These are phyloP conservation scores for Oopsacas minuta DNA, from an alignment of 37 sponge, comb jelly and placozoan genomes.

Conservation along the genomic window DNA sequence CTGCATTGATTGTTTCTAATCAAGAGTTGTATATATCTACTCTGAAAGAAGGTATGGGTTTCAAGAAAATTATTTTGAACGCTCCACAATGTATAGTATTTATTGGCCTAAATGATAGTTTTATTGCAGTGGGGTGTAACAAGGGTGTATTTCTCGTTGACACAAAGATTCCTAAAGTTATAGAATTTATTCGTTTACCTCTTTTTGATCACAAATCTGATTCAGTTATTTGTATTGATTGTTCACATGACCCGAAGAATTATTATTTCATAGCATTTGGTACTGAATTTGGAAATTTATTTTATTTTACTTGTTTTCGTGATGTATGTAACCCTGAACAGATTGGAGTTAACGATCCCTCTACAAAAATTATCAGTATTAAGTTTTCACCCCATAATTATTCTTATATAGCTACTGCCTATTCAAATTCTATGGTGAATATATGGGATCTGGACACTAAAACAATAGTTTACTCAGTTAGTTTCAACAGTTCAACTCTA, in stretches of 20 bases:
- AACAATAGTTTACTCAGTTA: neutral
- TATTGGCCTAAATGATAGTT: neutral
- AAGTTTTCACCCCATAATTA: neutral
- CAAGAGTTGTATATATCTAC: neutral
- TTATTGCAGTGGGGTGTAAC: neutral
- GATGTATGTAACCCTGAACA: neutral
- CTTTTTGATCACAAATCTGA: neutral
- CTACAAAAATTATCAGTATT: neutral
- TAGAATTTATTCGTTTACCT: neutral
- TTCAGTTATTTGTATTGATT: neutral
- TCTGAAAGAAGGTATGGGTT: constrained; percentile 14
- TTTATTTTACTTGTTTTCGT: neutral
- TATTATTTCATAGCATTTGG: neutral
- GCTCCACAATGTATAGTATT: neutral
- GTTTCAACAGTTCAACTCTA: neutral
- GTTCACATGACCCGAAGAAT: neutral
- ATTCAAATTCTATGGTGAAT: neutral
- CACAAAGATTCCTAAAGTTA: neutral
- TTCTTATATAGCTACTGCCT: neutral
- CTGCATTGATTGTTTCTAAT: neutral
- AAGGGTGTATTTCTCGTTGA: neutral
- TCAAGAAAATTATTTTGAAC: neutral
- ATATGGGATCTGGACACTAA: neutral
- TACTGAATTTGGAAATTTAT: neutral
- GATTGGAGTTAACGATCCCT: neutral